Conservation (phyloP, 2,888 invertebrate genomes). For the Drosophila cognata region DNA sequence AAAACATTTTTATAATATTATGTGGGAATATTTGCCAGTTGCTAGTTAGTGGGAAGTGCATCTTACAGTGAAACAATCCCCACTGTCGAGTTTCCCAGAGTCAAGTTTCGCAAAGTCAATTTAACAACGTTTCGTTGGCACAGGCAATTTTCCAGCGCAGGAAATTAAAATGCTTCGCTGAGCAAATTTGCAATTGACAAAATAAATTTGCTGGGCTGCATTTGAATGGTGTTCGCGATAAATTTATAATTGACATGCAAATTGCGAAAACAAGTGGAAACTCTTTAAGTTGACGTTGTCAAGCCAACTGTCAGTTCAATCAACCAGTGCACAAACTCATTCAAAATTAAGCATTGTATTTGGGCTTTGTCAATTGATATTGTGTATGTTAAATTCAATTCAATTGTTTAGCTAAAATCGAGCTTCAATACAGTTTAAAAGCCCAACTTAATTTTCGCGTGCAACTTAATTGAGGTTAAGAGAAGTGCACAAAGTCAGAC, state of each 20-base stretch:
- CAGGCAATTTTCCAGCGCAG: slow-evolving; percentile 15
- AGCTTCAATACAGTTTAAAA: not conserved
- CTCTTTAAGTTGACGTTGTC: not conserved
- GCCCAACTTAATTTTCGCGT: not conserved
- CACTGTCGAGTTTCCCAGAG: not conserved
- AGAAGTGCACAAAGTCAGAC: not conserved
- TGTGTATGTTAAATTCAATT: not conserved
- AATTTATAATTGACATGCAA: not conserved
- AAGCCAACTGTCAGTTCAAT: not conserved
- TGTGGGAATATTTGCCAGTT: not conserved
- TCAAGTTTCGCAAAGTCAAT: slow-evolving; percentile 1
- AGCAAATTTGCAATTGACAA: slow-evolving; percentile 36
- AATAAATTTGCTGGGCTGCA: slow-evolving; percentile 29
- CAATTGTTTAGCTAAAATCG: not conserved
- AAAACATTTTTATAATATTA: not conserved
- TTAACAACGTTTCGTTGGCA: slow-evolving; percentile 8
- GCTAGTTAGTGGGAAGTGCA: not conserved
- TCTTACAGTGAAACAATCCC: not conserved
- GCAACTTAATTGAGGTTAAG: not conserved
- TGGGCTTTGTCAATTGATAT: not conserved
- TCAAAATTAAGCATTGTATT: not conserved
- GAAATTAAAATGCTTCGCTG: slow-evolving; percentile 46
- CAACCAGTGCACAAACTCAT: not conserved
- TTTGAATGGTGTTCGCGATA: not conserved
- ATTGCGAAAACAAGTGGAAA: not conserved